phyloP scores from a whole-genome alignment of 2,888 invertebrate genomes.

The Leptura quadrifasciata region DNA sequence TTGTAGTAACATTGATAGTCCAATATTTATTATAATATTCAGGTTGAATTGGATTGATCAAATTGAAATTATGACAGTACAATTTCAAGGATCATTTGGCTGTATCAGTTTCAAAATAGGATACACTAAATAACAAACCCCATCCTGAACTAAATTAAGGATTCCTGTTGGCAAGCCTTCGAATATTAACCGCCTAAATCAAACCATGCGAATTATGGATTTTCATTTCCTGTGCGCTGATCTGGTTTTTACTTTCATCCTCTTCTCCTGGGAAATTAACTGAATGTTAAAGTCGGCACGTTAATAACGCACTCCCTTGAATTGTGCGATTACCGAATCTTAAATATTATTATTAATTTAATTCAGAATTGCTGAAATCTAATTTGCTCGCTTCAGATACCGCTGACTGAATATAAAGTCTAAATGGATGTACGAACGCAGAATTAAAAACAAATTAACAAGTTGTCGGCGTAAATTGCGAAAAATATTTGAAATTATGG shows the following conservation, averaged over 20 bases:
- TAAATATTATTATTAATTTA: constrained; percentile 38
- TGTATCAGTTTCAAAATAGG: constrained; percentile 6
- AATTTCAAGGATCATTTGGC: constrained; percentile 4
- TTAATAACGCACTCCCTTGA: constrained; percentile 40
- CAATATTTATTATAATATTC: not conserved
- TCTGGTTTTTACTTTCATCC: constrained; percentile 66
- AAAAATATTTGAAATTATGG: not conserved
- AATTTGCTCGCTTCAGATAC: constrained; percentile 24
- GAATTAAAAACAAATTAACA: constrained; percentile 33
- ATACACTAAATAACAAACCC: constrained; percentile 23
- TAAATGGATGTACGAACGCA: constrained; percentile 5
- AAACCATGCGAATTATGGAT: constrained; percentile 67
- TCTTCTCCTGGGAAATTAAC: constrained; percentile 66
- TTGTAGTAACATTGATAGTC: not conserved
- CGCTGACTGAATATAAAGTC: constrained; percentile 22
- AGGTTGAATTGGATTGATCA: not conserved
- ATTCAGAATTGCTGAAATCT: constrained; percentile 24
- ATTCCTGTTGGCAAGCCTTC: constrained; percentile 33
- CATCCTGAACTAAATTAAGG: constrained; percentile 31
- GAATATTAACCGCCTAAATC: constrained; percentile 61
- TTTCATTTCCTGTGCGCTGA: constrained; percentile 69
- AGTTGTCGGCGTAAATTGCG: not conserved
- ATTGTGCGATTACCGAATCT: constrained; percentile 42
- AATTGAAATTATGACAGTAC: not conserved
- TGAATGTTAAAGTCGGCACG: constrained; percentile 33